Evolutionary conservation across 2,797 vertebrate species (phyloP).

Genomic region (Sardinella longiceps): DNA sequence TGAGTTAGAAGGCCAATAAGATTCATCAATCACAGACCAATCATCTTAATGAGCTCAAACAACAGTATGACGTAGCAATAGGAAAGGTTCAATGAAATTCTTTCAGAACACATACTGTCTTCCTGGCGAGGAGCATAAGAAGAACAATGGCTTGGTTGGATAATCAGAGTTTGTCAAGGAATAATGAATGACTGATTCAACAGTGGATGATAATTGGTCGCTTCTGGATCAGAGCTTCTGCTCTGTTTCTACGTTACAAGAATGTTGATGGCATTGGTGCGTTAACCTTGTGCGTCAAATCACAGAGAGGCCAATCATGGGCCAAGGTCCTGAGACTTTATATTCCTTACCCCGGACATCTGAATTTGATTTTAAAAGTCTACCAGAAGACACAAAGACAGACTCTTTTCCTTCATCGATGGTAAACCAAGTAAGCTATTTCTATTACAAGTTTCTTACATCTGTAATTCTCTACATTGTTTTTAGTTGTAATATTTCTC

Average conservation of each 20-base stretch:
- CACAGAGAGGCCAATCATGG: slow-evolving; percentile 49
- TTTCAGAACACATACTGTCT: slow-evolving; percentile 53
- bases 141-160: not conserved
- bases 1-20: not conserved
- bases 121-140: slow-evolving; percentile 49
- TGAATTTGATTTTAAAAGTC: slow-evolving; percentile 63
- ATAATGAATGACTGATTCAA: slow-evolving; percentile 37
- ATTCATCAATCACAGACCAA: not conserved
- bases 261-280: slow-evolving; percentile 61
- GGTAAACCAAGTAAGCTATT: slow-evolving; percentile 63
- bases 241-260: slow-evolving; percentile 67
- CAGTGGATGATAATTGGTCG: slow-evolving; percentile 53
- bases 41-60: not conserved
- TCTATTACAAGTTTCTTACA: too few relatives aligned
- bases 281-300: slow-evolving; percentile 59
- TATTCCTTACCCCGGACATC: not conserved
- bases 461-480: not conserved
- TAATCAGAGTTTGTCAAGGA: slow-evolving; percentile 49
- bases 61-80: not conserved
- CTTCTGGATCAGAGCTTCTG: slow-evolving; percentile 34
- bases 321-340: not conserved
- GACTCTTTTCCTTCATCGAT: slow-evolving; percentile 45
- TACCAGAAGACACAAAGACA: slow-evolving; percentile 24
- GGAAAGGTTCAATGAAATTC: slow-evolving; percentile 56
- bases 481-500: not conserved